Base-by-base conservation (phyloP, 1,140 invertebrate species). In the Olivierus martensii region DNA sequence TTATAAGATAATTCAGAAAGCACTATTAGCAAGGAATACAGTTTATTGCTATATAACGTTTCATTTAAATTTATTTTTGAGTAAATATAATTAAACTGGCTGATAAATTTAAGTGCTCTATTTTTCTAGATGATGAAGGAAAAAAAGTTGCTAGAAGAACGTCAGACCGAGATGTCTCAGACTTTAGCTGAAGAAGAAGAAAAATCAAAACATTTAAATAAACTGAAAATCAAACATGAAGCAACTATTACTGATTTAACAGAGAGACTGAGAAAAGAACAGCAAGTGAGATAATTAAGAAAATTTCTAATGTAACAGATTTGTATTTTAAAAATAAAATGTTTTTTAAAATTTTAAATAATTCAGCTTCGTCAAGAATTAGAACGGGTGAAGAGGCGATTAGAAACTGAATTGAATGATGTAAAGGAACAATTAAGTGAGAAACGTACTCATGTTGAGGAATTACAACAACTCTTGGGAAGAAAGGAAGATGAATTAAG, bases 161-260 rank as follows among this genome's bases (percentile, higher is more conserved):
- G 89, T 44, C 77, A 87, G 21, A 82, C 81, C 58, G 92, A 98
- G 69, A 70, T 98, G 5, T 86, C 85, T 1, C 83, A 90, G 65
- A 84, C 90, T 1, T 73, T 98, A 15, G 87, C 87, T 0, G 93
- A 98, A 64, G 94, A 99, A 68, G 94, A 98, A 67, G 95, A 99
- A 68, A 97, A 97, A 67, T 84, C 88, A 0, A 99, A 99, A 67
- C 93, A 98, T 65, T 73, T 96, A 49, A 79, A 81, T 10, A 99
- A 99, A 71, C 69, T 96, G 46, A 96, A 93, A 67, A 78, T 83
- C 7, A 97, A 96, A 66, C 89, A 96, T 63, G 93, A 98, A 73
- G 79, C 85, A 0, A 86, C 87, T 14, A 93, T 98, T 47, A 82
- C 84, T 4, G 95, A 99, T 65, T 69, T 98, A 0, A 94, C 98